Base-by-base conservation (phyloP, 2,888 invertebrate species). In the Ormyrus rosae region DNA sequence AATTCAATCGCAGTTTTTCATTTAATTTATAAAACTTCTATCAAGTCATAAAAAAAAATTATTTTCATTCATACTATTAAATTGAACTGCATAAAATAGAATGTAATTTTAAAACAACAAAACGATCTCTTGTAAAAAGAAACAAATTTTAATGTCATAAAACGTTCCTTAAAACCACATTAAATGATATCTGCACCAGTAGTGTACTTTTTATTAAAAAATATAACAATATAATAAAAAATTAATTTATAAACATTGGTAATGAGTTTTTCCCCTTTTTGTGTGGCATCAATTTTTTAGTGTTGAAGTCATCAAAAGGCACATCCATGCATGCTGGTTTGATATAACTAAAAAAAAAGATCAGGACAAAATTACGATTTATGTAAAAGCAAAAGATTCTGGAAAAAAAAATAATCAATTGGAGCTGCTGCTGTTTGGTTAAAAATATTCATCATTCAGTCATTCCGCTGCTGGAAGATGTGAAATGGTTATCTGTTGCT, bases 241-340 rank as follows among this genome's bases (percentile, higher is more conserved):
- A 34, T 34, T 46, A 76, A 68, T 60, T 60, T n/a, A 67, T 53
- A 61, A 53, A 10, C 48, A 65, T 45, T 72, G 60, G 67, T 67
- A 48, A 79, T 56, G 45, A 50, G n/a, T 65, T 75, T 60, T 60
- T 19, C 61, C 53, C 58, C 56, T 61, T 61, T 45, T 46, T 78
- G 67, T 70, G 69, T 78, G 60, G 64, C 46, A 46, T 53, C 34
- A 45, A 67, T 46, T 64, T 75, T 64, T 64, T 13, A 79, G 63
- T 56, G 50, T 73, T 72, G 56, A 50, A 73, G 53, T 61, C 60
- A 65, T 68, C 56, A 60, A 60, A 58, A 56, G 5, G 11, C 53
- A 46, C 56, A 69, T 53, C 53, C 34, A 19, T 75, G 70, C 69
- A 75, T 80, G 80, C 48, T 74, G 80, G 60, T 75, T 70, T 80